Evolutionary conservation across 2,113 vertebrate genomes (phyloP).

Genomic region (Pogonocichla stellata): DNA sequence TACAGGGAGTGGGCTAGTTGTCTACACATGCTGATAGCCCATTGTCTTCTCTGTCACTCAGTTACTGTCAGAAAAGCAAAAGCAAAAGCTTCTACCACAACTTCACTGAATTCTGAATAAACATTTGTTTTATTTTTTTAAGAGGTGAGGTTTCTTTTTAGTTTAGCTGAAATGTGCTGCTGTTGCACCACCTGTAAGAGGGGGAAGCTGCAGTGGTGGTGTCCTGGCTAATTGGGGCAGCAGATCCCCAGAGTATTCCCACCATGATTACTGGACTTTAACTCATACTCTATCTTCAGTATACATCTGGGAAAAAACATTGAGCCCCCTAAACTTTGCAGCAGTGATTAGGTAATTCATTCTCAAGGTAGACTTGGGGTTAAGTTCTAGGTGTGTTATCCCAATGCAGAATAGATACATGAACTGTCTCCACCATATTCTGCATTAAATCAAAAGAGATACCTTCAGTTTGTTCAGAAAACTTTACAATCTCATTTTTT

Average conservation of each 20-base stretch:
- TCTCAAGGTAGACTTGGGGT: neutral
- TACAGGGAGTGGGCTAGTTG: neutral
- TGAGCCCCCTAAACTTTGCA: neutral
- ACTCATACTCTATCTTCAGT: too few relatives aligned
- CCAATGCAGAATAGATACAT: neutral
- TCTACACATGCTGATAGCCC: rapidly evolving
- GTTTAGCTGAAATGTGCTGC: neutral
- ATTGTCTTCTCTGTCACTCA: neutral
- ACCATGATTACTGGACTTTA: neutral
- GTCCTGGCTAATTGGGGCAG: neutral
- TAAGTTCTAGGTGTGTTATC: neutral
- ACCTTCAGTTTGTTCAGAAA: neutral
- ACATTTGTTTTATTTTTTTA: neutral
- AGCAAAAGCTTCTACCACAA: neutral
- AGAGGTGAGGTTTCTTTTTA: neutral
- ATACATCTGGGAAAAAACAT: neutral
- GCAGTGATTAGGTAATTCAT: neutral
- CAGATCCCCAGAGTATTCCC: neutral
- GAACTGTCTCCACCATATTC: rapidly evolving
- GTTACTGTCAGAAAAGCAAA: neutral
- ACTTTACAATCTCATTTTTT: neutral
- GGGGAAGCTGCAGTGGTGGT: rapidly evolving
- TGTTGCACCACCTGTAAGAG: neutral
- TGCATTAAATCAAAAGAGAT: neutral
- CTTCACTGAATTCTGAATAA: neutral